These are phyloP conservation scores for Nasonia oneida DNA, from an alignment of 2,888 invertebrate species.

Conservation along the genomic window DNA sequence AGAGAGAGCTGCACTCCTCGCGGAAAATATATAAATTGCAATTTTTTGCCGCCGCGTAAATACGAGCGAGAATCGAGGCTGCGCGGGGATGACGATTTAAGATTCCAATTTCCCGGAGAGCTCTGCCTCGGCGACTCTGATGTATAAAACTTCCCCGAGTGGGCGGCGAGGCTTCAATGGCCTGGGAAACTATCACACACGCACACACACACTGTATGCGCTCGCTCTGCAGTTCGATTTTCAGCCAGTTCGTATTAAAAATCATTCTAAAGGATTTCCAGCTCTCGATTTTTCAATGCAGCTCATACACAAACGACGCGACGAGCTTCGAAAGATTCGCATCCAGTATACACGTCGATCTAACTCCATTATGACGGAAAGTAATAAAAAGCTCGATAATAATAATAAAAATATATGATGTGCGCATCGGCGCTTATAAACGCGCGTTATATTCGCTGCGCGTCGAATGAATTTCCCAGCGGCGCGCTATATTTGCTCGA, in stretches of 20 bases:
- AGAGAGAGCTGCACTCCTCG: too few species aligned
- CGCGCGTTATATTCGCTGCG: not conserved
- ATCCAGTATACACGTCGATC: too few species aligned
- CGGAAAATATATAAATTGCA: slow-evolving; percentile 2
- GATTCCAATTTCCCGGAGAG: slow-evolving; percentile 74
- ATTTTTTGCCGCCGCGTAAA: not conserved
- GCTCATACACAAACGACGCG: not conserved
- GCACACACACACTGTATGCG: not conserved
- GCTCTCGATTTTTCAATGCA: not conserved
- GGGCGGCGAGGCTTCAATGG: slow-evolving; percentile 43
- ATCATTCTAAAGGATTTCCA: not conserved
- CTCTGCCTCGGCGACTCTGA: slow-evolving; percentile 16
- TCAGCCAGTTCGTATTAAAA: not conserved
- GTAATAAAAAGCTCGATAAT: not conserved
- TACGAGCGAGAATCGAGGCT: not conserved
- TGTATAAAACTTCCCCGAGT: not conserved
- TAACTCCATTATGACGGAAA: not conserved
- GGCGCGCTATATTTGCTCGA: not conserved
- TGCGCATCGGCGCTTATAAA: not conserved
- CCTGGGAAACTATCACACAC: slow-evolving; percentile 1
- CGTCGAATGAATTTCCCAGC: not conserved
- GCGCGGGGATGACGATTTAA: slow-evolving; percentile 71
- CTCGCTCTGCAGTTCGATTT: not conserved
- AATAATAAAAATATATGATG: not conserved
- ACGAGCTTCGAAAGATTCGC: not conserved